These are phyloP conservation scores for Allolobophora icterica DNA, from an alignment of 2,888 invertebrate genomes.

Conservation along the genomic window DNA sequence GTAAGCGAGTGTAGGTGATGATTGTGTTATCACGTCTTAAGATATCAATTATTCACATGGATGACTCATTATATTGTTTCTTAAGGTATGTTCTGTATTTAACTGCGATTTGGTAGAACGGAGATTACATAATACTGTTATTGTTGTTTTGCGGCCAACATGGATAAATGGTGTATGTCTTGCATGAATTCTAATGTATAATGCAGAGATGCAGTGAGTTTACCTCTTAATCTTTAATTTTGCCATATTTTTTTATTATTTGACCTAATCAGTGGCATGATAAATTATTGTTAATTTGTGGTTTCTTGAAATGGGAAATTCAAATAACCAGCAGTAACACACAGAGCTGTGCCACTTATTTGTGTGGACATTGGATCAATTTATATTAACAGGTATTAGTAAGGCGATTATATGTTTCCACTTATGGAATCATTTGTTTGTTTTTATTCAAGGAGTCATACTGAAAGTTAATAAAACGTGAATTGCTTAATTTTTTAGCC, in stretches of 20 bases:
- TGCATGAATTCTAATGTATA: background rate
- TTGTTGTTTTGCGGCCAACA: too few relatives aligned
- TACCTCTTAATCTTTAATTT: background rate
- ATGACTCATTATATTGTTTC: background rate
- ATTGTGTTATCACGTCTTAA: background rate
- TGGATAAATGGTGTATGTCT: background rate
- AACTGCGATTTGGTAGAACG: background rate
- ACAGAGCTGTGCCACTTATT: background rate
- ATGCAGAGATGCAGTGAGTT: background rate
- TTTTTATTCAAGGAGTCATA: too few relatives aligned
- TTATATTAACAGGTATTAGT: background rate
- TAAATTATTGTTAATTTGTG: background rate
- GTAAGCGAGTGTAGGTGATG: background rate
- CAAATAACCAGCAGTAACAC: background rate
- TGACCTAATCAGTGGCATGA: background rate
- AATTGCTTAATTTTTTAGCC: too few relatives aligned
- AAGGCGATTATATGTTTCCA: too few relatives aligned
- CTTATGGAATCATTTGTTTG: too few relatives aligned
- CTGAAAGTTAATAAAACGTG: too few relatives aligned
- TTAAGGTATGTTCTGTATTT: background rate
- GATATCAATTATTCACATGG: background rate
- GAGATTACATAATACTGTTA: background rate
- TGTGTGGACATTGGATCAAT: background rate
- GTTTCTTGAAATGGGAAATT: background rate
- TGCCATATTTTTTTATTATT: background rate